phyloP scores from a whole-genome alignment of 2,888 invertebrate genomes.

The Danaus chrysippus region DNA sequence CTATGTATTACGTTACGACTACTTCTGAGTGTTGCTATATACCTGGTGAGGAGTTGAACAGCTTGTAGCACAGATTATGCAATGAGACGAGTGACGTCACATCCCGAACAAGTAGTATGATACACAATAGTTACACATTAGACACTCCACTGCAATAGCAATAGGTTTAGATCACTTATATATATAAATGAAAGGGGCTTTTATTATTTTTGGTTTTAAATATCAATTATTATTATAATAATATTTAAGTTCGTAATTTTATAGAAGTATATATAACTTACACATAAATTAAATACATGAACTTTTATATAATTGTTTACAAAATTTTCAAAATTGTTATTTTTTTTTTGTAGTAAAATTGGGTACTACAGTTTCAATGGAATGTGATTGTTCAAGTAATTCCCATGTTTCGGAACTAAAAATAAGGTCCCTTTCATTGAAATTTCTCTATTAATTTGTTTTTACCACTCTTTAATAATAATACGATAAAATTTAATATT shows the following conservation, averaged over 20 bases:
- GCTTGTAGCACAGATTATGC: conserved; percentile 33
- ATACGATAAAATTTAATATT: conserved; percentile 55
- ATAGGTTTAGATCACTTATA: conserved; percentile 38
- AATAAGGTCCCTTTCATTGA: conserved; percentile 34
- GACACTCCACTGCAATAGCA: conserved; percentile 65
- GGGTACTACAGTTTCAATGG: no score
- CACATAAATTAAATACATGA: no score
- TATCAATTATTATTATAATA: conserved; percentile 3
- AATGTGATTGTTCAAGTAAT: no score
- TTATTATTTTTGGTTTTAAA: conserved; percentile 7
- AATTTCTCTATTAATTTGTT: conserved; percentile 40
- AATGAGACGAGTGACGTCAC: conserved; percentile 29
- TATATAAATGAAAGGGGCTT: conserved; percentile 32
- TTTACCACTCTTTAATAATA: conserved; percentile 52
- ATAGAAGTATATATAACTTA: no score
- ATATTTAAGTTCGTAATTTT: no score
- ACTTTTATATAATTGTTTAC: no score
- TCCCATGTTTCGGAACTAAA: not conserved
- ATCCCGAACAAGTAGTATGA: conserved; percentile 47
- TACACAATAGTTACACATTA: conserved; percentile 58
- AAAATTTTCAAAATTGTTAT: no score
- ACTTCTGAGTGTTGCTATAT: not conserved
- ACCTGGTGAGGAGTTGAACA: not conserved
- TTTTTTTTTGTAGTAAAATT: no score
- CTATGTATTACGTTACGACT: conserved; percentile 3